Evolutionary conservation across 2,797 vertebrate species (phyloP).

Genomic region (Etheostoma perlongum): DNA sequence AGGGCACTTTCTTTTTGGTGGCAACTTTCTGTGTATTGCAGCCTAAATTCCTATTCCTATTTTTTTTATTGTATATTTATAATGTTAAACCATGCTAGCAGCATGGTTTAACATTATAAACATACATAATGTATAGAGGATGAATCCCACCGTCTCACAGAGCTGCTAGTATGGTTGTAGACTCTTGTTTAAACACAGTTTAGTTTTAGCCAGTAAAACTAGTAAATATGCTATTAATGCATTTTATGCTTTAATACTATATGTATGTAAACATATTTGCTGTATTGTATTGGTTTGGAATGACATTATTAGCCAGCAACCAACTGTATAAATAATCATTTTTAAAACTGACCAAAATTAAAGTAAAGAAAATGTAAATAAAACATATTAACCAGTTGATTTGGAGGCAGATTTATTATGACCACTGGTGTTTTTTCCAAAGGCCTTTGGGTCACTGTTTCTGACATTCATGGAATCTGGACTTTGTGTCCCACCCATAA

Average conservation of each 20-base stretch:
- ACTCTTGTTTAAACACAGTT: neutral
- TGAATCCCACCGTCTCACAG: neutral
- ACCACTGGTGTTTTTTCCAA: neutral
- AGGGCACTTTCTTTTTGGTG: neutral
- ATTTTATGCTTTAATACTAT: no score
- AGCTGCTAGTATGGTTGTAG: neutral
- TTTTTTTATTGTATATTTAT: neutral
- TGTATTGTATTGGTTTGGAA: neutral
- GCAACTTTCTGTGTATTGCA: neutral
- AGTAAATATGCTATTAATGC: no score
- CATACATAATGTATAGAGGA: neutral
- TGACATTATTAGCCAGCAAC: neutral
- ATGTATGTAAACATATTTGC: no score
- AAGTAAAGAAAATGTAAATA: neutral
- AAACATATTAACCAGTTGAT: neutral
- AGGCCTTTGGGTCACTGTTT: conserved; percentile 10
- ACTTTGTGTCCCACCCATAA: conserved; percentile 13
- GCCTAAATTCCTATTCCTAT: neutral
- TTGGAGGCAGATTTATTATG: neutral
- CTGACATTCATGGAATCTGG: conserved; percentile 16
- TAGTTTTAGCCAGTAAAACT: neutral
- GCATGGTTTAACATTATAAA: no score
- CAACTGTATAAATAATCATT: neutral
- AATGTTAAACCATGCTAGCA: neutral
- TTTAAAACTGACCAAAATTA: neutral